Percentiles rank a stretch among this genome's conserved stretches.
phyloP scores from a whole-genome alignment of 2,113 vertebrate genomes.

The Laticauda laticaudata region DNA sequence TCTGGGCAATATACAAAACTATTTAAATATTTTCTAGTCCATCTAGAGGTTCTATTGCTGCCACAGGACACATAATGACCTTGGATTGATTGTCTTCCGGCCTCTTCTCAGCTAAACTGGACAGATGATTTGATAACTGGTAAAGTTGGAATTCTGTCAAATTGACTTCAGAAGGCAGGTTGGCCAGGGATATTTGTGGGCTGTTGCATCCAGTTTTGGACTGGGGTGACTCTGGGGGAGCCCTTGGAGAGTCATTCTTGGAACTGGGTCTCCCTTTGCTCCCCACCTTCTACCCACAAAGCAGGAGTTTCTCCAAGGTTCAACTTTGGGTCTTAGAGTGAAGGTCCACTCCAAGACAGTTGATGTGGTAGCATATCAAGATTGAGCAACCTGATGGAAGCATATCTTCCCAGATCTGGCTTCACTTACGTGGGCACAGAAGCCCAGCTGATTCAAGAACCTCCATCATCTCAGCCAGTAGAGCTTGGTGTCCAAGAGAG shows the following conservation, averaged over 20 bases:
- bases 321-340: not conserved
- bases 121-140: not conserved
- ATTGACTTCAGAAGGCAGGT: not conserved
- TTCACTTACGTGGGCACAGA: not conserved
- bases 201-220: not conserved
- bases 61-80: not conserved
- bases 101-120: not conserved
- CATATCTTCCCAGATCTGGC: not conserved
- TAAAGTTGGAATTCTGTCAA: not conserved
- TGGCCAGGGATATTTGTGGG: not conserved
- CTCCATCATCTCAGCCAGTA: not conserved
- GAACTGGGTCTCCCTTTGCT: not conserved
- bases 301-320: not conserved
- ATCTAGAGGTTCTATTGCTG: not conserved
- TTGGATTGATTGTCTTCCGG: not conserved
- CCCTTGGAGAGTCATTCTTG: not conserved
- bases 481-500: not conserved
- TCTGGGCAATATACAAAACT: not conserved
- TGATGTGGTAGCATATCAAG: not conserved
- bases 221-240: not conserved
- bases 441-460: not conserved
- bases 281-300: not conserved
- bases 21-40: not conserved
- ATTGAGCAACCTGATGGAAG: not conserved
- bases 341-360: not conserved